Percentiles rank a stretch among this genome's conserved stretches.
Conservation (phyloP, 2,113 vertebrate genomes). For the Gymnogyps californianus region DNA sequence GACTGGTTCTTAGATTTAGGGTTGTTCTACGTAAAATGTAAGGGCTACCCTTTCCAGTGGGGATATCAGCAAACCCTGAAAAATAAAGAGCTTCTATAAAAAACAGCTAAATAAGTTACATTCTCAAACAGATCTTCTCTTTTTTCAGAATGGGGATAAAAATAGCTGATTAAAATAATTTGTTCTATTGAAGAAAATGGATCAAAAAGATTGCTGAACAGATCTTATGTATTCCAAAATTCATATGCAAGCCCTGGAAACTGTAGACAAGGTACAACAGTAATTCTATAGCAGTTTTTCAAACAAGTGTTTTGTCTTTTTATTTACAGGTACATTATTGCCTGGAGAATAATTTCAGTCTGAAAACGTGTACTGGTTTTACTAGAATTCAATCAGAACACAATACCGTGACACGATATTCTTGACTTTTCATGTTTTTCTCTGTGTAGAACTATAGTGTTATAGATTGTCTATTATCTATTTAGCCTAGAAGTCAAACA, state of each 20-base stretch:
- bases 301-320: background rate
- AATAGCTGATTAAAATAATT: background rate
- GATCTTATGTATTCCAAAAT: background rate
- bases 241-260: background rate
- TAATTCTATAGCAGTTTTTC: background rate
- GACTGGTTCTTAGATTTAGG: conserved; percentile 71
- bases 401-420: fast-evolving
- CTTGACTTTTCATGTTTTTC: background rate
- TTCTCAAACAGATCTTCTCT: background rate
- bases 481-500: background rate
- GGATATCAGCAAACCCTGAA: conserved; percentile 85
- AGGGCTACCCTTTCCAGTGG: conserved; percentile 77
- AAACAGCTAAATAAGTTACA: background rate
- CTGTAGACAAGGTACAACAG: background rate
- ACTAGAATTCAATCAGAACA: background rate
- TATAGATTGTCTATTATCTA: background rate
- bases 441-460: background rate
- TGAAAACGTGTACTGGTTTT: background rate
- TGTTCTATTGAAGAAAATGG: background rate
- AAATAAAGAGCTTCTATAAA: background rate
- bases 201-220: background rate
- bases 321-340: background rate
- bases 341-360: background rate
- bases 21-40: conserved; percentile 79
- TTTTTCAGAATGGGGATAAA: background rate